Base-by-base conservation (phyloP, 2,797 vertebrate species). In the Potorous gilbertii region DNA sequence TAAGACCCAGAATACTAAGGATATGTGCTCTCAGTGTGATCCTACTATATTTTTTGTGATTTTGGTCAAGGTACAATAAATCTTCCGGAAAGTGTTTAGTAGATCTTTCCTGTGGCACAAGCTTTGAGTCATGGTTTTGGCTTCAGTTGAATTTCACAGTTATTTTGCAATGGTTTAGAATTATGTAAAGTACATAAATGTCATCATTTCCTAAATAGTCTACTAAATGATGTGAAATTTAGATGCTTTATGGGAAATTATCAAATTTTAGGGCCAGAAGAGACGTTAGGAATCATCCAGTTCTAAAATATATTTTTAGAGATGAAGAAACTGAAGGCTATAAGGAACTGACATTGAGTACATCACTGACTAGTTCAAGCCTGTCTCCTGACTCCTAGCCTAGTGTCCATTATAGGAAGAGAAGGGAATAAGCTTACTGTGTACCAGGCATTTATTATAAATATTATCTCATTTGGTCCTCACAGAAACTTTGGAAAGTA, bases 261-360 rank as follows among this genome's bases (percentile, higher is more conserved):
- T 40, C 21, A 87, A 87, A 50, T 50, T 50, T 87, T 46, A 27
- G 21, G 21, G 74, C 74, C 40, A 87, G 31, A 50, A 31, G 21
- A 87, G 40, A 50, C 1, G 27, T 50, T 87, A 50, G 40, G 40
- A 87, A 87, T 87, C 40, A 87, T 27, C 34, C 21, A 87, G 8
- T 87, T 50, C 74, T 87, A 28, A 87, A 87, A 87, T 11, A 27
- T 28, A 18, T 66, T 89, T 24, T 92, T 50, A 1, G 0, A 34
- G 59, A 18, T 57, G 40, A 81, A 92, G 92, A 94, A 93, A 74
- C 91, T 93, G 94, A 92, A 81, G 94, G 57, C 56, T 50, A 40
- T 16, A 54, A 9, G 50, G 74, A 27, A 9, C 3, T 87, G 74
- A 50, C 74, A 21, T 10, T 81, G 74, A 46, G 74, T 40, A 87